Percentiles rank a stretch among this genome's conserved stretches.
Conservation (phyloP, 1,140 invertebrate genomes). For the Drosophila cardini region DNA sequence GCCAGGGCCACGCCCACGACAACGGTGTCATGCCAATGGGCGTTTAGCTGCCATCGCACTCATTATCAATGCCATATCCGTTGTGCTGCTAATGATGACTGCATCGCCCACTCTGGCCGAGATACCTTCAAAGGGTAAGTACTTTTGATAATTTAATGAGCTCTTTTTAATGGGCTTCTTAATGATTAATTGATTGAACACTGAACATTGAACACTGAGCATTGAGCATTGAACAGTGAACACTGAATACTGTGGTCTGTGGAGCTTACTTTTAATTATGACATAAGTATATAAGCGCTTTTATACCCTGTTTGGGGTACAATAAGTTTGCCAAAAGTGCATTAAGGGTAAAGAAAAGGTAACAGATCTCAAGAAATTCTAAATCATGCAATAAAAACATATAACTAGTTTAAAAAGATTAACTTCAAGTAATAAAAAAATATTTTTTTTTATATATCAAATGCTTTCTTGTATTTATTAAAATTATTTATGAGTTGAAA, state of each 20-base stretch:
- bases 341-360: too few species aligned
- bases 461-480: too few species aligned
- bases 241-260: neutral
- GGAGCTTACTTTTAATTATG: constrained; percentile 27
- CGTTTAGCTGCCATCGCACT: constrained; percentile 53
- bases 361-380: too few species aligned
- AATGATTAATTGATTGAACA: constrained; percentile 55
- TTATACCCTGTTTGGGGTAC: too few species aligned
- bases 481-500: too few species aligned
- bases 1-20: constrained; percentile 15
- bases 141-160: constrained; percentile 79
- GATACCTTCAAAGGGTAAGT: constrained; percentile 79
- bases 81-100: constrained; percentile 66
- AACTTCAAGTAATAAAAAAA: too few species aligned
- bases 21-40: constrained; percentile 6
- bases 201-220: constrained; percentile 7
- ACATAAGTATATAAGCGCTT: constrained; percentile 12
- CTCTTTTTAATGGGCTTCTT: constrained; percentile 55
- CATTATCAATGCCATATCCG: constrained; percentile 53
- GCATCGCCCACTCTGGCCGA: constrained; percentile 66
- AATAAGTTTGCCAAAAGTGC: too few species aligned
- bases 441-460: too few species aligned
- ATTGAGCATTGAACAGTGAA: neutral
- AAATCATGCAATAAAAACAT: too few species aligned
- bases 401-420: too few species aligned